A percentile compares a stretch with the other conserved stretches of the same genome.
These are phyloP conservation scores for Rhizoglyphus robini DNA, from an alignment of 1,140 invertebrate genomes.

Conservation along the genomic window DNA sequence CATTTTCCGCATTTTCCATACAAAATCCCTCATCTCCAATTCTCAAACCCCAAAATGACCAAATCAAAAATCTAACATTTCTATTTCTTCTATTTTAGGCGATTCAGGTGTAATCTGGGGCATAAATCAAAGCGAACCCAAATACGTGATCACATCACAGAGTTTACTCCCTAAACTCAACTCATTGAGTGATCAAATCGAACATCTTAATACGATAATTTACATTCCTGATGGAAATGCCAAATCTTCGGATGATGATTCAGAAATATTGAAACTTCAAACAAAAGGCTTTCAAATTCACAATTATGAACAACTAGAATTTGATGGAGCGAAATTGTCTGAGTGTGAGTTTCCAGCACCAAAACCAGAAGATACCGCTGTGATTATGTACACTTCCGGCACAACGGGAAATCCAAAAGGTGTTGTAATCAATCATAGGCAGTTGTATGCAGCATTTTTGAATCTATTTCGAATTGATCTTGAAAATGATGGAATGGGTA, in stretches of 20 bases:
- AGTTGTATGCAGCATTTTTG: constrained; percentile 49
- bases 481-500: constrained; percentile 25
- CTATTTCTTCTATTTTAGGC: too few relatives aligned
- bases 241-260: background rate
- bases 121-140: constrained; percentile 83
- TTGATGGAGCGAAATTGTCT: background rate
- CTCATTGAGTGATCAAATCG: constrained; percentile 76
- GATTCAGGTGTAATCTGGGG: constrained; percentile 79
- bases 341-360: background rate
- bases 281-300: constrained; percentile 20
- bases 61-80: too few relatives aligned
- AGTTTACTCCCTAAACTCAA: constrained; percentile 51
- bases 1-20: too few relatives aligned
- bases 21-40: background rate
- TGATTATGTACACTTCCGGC: constrained; percentile 30
- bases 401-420: constrained; percentile 30
- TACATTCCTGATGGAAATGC: background rate
- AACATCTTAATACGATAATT: background rate
- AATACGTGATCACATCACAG: constrained; percentile 43
- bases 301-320: background rate
- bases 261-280: background rate
- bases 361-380: constrained; percentile 31
- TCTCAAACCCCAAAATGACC: background rate
- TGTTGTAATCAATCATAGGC: constrained; percentile 27
- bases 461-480: constrained; percentile 64